Evolutionary conservation across 2,888 invertebrate genomes (phyloP).

Genomic region (Philaethria dido): DNA sequence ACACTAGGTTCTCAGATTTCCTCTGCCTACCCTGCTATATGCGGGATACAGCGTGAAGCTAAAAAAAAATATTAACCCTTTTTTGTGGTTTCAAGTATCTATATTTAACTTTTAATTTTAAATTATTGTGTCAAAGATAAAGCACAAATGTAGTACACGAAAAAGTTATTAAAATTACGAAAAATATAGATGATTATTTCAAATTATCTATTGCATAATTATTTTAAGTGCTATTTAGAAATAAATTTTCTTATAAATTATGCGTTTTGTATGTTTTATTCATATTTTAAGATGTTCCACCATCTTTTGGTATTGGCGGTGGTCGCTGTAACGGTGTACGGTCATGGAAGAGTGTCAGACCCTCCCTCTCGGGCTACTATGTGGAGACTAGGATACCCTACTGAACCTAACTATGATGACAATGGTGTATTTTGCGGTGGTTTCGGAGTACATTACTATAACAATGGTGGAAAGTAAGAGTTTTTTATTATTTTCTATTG

Average conservation of each 20-base stretch:
- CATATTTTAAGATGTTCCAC: constrained; percentile 56
- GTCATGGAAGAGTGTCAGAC: constrained; percentile 88
- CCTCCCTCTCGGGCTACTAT: constrained; percentile 92
- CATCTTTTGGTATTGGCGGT: constrained; percentile 49
- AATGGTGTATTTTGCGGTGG: constrained; percentile 93
- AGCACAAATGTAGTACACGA: not conserved
- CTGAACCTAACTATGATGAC: constrained; percentile 92
- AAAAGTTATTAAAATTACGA: not conserved
- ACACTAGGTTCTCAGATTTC: too few species aligned
- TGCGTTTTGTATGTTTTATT: not conserved
- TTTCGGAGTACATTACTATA: constrained; percentile 88
- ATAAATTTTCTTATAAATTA: not conserved
- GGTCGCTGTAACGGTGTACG: constrained; percentile 61
- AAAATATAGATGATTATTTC: constrained; percentile 1
- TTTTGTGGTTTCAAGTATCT: not conserved
- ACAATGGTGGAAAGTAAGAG: constrained; percentile 88
- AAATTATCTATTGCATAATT: not conserved
- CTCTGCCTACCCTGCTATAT: too few species aligned
- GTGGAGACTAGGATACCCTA: constrained; percentile 91
- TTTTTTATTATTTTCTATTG: too few species aligned
- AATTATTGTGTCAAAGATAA: not conserved
- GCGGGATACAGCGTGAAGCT: too few species aligned
- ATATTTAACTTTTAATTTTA: not conserved
- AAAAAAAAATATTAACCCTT: not conserved
- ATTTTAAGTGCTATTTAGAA: not conserved